Conservation (phyloP, 2,113 vertebrate genomes). For the Cynocephalus volans region DNA sequence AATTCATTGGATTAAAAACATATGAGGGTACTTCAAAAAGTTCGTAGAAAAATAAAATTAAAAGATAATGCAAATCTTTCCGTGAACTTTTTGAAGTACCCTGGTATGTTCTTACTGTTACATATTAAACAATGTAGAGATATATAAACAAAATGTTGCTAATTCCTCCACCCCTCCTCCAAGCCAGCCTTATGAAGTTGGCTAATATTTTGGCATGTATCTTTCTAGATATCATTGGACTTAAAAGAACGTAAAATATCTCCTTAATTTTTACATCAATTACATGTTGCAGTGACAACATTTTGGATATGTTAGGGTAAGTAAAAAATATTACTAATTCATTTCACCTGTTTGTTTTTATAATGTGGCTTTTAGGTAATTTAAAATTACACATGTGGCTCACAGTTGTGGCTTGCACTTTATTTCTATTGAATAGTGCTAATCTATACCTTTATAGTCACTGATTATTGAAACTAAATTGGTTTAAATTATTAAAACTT, state of each 20-base stretch:
- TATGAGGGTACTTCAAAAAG: too few relatives aligned
- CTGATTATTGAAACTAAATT: not conserved
- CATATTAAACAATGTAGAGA: not conserved
- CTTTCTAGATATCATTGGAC: not conserved
- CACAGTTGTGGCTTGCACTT: not conserved
- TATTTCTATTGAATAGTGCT: not conserved
- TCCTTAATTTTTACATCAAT: not conserved
- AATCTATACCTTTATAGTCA: not conserved
- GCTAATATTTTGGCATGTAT: not conserved
- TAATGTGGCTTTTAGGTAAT: not conserved
- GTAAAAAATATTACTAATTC: not conserved
- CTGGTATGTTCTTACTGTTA: not conserved
- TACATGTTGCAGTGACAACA: not conserved
- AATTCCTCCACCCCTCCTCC: not conserved
- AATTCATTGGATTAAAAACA: not conserved
- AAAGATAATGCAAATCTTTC: too few relatives aligned
- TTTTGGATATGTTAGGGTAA: slow-evolving; percentile 29
- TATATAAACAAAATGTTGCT: not conserved
- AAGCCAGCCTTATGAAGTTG: not conserved
- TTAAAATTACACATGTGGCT: not conserved
- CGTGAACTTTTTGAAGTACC: too few relatives aligned
- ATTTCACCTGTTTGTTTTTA: not conserved
- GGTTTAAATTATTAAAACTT: slow-evolving; percentile 7
- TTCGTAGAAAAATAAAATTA: too few relatives aligned
- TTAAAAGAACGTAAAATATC: not conserved